Conservation (phyloP, 1,140 invertebrate genomes). For the Yoshiicerus persimilis region DNA sequence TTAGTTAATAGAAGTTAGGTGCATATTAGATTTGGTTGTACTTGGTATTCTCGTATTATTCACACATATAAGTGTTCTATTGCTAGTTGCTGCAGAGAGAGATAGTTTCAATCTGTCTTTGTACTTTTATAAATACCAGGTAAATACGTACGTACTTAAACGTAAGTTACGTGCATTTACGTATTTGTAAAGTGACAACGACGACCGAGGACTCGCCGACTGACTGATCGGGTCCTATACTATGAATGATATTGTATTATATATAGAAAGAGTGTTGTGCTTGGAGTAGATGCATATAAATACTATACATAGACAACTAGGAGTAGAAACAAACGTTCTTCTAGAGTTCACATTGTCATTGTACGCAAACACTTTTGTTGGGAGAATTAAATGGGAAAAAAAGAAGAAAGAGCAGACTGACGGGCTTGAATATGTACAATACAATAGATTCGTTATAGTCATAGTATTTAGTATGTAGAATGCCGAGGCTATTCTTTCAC, state of each 20-base stretch:
- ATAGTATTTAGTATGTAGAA: not conserved
- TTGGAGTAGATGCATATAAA: not conserved
- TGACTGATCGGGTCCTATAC: not conserved
- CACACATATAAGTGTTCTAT: not conserved
- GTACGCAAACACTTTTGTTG: constrained; percentile 10
- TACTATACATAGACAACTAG: not conserved
- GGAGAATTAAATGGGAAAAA: not conserved
- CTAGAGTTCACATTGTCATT: not conserved
- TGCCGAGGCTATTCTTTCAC: not conserved
- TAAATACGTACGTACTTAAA: not conserved
- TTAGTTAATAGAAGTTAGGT: not conserved
- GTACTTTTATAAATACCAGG: not conserved
- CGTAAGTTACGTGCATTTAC: not conserved
- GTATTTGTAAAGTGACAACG: not conserved
- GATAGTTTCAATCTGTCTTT: not conserved
- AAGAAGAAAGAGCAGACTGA: not conserved
- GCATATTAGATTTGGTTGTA: not conserved
- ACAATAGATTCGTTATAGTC: not conserved
- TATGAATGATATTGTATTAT: not conserved
- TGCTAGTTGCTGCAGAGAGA: not conserved
- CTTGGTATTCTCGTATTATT: not conserved
- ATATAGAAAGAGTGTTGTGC: not conserved
- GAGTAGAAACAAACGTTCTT: not conserved
- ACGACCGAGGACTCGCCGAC: not conserved
- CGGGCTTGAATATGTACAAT: not conserved